Evolutionary conservation across 2,888 invertebrate species (phyloP).

Genomic region (Apodemia hepburni): DNA sequence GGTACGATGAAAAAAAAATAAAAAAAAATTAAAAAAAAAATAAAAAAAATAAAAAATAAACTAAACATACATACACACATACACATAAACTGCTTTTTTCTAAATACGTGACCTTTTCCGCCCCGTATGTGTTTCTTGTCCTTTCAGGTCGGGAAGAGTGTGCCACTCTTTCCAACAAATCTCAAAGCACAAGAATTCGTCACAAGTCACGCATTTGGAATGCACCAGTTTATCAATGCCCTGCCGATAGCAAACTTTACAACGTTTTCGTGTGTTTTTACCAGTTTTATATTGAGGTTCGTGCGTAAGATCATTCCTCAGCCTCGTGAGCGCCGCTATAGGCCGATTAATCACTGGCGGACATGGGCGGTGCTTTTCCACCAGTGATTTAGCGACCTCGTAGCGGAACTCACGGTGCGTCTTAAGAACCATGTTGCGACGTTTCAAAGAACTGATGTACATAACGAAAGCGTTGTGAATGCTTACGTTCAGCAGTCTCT

Average conservation of each 20-base stretch:
- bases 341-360: background rate
- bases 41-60: no score
- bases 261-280: background rate
- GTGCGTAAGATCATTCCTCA: slow-evolving; percentile 3
- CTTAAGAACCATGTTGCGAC: background rate
- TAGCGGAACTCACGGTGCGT: slow-evolving; percentile 10
- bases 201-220: slow-evolving; percentile 3
- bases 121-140: slow-evolving; percentile 1
- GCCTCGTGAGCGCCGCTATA: background rate
- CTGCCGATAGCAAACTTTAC: slow-evolving; percentile 1
- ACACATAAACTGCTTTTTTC: background rate
- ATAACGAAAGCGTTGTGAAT: slow-evolving; percentile 2
- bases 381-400: slow-evolving; percentile 1
- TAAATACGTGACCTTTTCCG: background rate
- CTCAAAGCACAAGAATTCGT: slow-evolving; percentile 7
- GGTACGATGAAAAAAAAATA: no score
- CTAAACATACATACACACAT: no score
- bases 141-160: background rate
- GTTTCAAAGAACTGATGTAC: background rate
- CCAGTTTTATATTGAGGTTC: background rate
- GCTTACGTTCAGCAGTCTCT: slow-evolving; percentile 17
- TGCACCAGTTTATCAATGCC: slow-evolving; percentile 1
- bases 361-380: slow-evolving; percentile 3
- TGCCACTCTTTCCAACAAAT: slow-evolving; percentile 13
- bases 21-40: no score